Conservation (phyloP, 2,797 vertebrate species). For the Parambassis ranga region DNA sequence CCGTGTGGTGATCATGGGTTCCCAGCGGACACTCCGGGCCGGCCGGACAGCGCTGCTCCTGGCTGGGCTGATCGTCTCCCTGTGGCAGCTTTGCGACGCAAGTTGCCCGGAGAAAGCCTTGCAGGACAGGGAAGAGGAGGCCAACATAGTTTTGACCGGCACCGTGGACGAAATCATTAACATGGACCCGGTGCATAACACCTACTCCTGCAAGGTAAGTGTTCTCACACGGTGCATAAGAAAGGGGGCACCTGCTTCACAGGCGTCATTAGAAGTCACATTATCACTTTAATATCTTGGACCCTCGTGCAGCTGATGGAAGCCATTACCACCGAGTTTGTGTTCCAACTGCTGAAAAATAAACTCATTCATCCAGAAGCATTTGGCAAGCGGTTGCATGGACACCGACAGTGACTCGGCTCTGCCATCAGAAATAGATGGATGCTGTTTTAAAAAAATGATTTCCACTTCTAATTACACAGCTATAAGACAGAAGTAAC, state of each 20-base stretch:
- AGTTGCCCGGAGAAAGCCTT: slow-evolving; percentile 90
- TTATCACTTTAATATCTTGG: neutral
- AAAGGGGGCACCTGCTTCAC: slow-evolving; percentile 62
- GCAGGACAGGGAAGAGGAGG: slow-evolving; percentile 92
- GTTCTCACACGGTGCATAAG: too few species aligned
- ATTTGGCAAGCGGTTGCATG: slow-evolving; percentile 22
- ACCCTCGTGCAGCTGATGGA: slow-evolving; percentile 2
- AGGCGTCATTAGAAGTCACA: neutral
- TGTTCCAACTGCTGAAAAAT: slow-evolving; percentile 17
- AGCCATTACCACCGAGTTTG: slow-evolving; percentile 5
- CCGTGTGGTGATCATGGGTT: slow-evolving; percentile 73
- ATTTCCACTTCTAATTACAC: slow-evolving; percentile 49
- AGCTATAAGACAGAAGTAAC: slow-evolving; percentile 45
- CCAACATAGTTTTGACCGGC: slow-evolving; percentile 94
- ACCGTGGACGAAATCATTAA: slow-evolving; percentile 98
- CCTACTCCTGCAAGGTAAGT: slow-evolving; percentile 97
- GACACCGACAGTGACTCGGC: slow-evolving; percentile 28
- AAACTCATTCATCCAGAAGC: slow-evolving; percentile 47
- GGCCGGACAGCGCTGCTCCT: slow-evolving; percentile 71
- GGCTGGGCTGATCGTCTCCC: slow-evolving; percentile 64
- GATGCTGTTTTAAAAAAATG: slow-evolving; percentile 12
- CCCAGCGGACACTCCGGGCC: slow-evolving; percentile 59
- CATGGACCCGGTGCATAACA: slow-evolving; percentile 95
- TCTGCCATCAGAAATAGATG: slow-evolving; percentile 31
- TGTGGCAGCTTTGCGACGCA: slow-evolving; percentile 73